Percentiles rank a stretch among this genome's conserved stretches.
These are phyloP conservation scores for Pelecanoides urinatrix DNA, from an alignment of 2,113 vertebrate genomes.

Conservation along the genomic window DNA sequence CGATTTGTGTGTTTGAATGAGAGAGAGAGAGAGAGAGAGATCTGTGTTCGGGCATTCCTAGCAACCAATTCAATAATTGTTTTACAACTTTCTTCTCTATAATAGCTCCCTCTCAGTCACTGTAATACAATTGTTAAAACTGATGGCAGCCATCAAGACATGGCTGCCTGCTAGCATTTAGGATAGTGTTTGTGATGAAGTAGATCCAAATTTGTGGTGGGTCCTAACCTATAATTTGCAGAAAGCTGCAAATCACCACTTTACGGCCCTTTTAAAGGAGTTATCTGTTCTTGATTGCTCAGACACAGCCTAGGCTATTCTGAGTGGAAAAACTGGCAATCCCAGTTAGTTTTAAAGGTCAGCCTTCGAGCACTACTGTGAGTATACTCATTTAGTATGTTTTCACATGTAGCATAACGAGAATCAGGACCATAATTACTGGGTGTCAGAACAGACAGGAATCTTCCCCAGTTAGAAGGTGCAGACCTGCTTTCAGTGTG, in stretches of 20 bases:
- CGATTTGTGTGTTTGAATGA: background rate
- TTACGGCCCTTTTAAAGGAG: background rate
- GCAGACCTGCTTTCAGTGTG: background rate
- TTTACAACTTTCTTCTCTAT: background rate
- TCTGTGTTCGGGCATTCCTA: background rate
- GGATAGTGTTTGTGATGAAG: background rate
- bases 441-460: background rate
- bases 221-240: background rate
- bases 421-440: background rate
- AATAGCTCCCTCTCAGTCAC: background rate
- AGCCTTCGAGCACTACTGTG: background rate
- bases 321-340: background rate
- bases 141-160: background rate
- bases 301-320: background rate
- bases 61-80: background rate
- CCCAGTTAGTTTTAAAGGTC: background rate
- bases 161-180: background rate
- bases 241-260: background rate
- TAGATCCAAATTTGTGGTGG: background rate
- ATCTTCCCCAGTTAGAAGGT: background rate
- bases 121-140: background rate
- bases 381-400: background rate
- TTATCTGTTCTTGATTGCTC: background rate
- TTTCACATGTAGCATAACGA: background rate
- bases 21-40: background rate